Base-by-base conservation (phyloP, 1,140 invertebrate species). In the Lordiphosa clarofinis region DNA sequence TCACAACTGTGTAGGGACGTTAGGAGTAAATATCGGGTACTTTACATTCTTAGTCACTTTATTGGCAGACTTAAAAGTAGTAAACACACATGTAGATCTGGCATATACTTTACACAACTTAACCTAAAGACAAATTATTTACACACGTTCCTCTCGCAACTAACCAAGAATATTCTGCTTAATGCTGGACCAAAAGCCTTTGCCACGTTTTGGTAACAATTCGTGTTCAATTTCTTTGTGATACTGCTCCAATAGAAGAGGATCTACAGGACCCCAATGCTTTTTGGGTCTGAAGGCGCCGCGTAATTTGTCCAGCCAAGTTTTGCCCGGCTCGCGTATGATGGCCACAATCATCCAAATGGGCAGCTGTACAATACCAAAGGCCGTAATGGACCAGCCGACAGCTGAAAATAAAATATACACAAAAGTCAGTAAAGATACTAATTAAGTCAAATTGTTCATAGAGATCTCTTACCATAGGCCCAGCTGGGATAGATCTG, bases 361-460 rank as follows among this genome's bases (percentile, higher is more conserved):
- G 4, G 92, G 92, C 11, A 93, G 39, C 64, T 93, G 91, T 0
- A 91, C 13, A 2, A 92, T 65, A 5, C 92, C 92, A 61, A 92
- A 87, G 0, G 89, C 79, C 1, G 92, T 89, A 7, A 93, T 82
- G 0, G 78, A 56, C 92, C 92, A 93, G 33, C 92, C 92, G 57
- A 88, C 72, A 9, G 86, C 91, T 92, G 44, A 28, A 82, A 15
- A 8, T 7, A 6, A 40, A 42, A 33, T 2, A 46, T 4, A 1
- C 1, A 7, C 4, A 5, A 9, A 0, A 35, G 5, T 2, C 0
- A 0, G 0, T 24, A 4, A 24, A 24, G 6, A 6, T 24, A 0
- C 5, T 4, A 6, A 12, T 33, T 4, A 40, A 40, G 10, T 12
- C 38, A 0, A 11, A 19, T 0, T 5, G 3, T 2, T 35, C 42